Base-by-base conservation (phyloP, 2,113 vertebrate genomes). In the Psilopogon haemacephalus region DNA sequence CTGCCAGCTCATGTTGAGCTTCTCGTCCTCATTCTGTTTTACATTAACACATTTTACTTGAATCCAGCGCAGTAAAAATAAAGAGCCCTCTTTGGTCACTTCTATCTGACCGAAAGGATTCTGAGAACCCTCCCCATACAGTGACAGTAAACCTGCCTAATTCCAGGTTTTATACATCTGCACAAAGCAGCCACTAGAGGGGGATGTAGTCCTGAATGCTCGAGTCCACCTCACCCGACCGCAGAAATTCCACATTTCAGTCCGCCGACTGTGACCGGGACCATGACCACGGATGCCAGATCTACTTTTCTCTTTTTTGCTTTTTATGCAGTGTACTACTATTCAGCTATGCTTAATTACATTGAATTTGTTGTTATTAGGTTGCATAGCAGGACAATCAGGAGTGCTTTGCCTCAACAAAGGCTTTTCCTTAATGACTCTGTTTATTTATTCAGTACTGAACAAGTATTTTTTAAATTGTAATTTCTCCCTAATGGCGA, bases 141-240 rank as follows among this genome's bases (percentile, higher is more conserved):
- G n/a, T n/a, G n/a, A n/a, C n/a, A 35, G 11, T 26, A 3, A 26
- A 33, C 1, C 8, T 38, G 28, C 16, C 6, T 68, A 74, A 82
- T 37, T 6, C 4, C 7, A 15, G 11, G 3, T 55, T 87, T 80
- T 55, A 3, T 65, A 37, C 63, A 62, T 87, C 82, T 94, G 35
- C 71, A 64, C 44, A 86, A 73, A 91, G 12, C 52, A 80, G 12
- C 96, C 96, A 92, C 96, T 96, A 96, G 96, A 94, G 95, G 96
- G 96, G 8, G 89, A 88, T 35, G 68, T 73, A 94, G 90, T 87
- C 77, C 67, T 72, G 89, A 86, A 85, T 28, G 94, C 78, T 60
- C 0, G 1, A 67, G 26, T 13, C 5, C 11, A 12, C 35, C 28
- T 46, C 42, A 20, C 26, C 59, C 19, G 6, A 5, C 48, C 4